phyloP scores from a whole-genome alignment of 2,797 vertebrate species.

The Anolis apletophallus region DNA sequence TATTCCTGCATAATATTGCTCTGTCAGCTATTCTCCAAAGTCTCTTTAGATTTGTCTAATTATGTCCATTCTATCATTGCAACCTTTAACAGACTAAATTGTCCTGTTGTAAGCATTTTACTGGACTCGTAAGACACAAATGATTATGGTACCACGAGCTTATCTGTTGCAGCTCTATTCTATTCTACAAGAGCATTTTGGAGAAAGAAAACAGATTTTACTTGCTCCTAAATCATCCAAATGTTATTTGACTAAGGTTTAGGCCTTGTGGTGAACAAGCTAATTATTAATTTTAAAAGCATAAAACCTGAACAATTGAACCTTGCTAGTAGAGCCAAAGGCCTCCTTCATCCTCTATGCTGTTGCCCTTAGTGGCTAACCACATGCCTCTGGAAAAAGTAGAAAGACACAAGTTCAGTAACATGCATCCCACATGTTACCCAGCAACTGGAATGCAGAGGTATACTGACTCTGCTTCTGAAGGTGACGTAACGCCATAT shows the following conservation, averaged over 20 bases:
- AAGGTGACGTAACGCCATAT: not conserved
- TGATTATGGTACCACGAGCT: not conserved
- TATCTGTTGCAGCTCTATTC: not conserved
- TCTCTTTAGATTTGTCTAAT: not conserved
- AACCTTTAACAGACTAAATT: not conserved
- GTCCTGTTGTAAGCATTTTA: not conserved
- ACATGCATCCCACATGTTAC: not conserved
- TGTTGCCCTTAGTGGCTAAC: not conserved
- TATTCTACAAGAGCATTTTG: not conserved
- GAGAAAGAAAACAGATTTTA: not conserved
- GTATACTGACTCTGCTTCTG: not conserved
- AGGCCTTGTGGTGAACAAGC: not conserved
- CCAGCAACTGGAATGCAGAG: not conserved
- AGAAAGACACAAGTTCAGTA: not conserved
- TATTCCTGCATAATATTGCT: not conserved
- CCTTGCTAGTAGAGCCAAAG: not conserved
- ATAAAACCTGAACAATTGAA: not conserved
- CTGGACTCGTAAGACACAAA: not conserved
- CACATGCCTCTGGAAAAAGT: not conserved
- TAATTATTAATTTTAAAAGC: not conserved
- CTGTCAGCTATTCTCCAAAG: not conserved
- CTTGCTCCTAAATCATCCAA: not conserved
- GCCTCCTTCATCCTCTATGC: not conserved
- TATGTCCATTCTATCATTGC: not conserved
- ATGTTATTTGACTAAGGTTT: too few species aligned